A percentile compares a stretch with the other conserved stretches of the same genome.
Evolutionary conservation across 2,797 vertebrate genomes (phyloP).

Genomic region (Zalophus californianus): DNA sequence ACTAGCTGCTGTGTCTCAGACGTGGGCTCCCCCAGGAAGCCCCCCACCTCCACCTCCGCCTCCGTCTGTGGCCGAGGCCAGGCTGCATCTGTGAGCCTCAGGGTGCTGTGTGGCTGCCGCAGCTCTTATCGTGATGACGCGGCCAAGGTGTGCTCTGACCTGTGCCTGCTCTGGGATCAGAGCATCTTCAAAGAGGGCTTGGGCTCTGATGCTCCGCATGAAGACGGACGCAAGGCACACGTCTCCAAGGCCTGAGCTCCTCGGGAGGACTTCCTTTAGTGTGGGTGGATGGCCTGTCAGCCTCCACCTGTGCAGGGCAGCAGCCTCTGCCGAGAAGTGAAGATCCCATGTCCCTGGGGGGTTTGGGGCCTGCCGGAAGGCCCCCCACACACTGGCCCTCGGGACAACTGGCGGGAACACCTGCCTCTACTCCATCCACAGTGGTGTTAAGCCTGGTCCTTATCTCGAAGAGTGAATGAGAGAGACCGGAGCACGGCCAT

Average conservation of each 20-base stretch:
- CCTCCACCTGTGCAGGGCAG: background rate
- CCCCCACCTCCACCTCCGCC: too few relatives aligned
- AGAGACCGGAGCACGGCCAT: rapidly evolving
- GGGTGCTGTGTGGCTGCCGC: background rate
- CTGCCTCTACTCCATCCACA: background rate
- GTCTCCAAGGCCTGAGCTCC: too few relatives aligned
- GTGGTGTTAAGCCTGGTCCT: background rate
- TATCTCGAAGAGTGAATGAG: background rate
- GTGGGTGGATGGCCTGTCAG: background rate
- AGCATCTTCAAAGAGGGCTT: background rate
- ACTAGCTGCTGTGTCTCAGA: background rate
- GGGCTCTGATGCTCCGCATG: background rate
- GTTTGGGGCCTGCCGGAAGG: background rate
- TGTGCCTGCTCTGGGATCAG: background rate
- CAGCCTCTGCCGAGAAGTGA: background rate
- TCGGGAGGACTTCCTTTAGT: background rate
- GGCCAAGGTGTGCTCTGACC: background rate
- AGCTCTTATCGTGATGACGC: background rate
- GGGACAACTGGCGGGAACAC: background rate
- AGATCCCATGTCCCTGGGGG: background rate
- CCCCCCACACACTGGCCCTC: background rate
- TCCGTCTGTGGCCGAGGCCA: background rate
- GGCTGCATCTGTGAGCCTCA: background rate
- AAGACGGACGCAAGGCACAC: background rate
- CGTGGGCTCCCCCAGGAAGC: background rate